These are phyloP conservation scores for Toxotes lorentzi DNA, from an alignment of 2,797 vertebrate species.

Conservation along the genomic window DNA sequence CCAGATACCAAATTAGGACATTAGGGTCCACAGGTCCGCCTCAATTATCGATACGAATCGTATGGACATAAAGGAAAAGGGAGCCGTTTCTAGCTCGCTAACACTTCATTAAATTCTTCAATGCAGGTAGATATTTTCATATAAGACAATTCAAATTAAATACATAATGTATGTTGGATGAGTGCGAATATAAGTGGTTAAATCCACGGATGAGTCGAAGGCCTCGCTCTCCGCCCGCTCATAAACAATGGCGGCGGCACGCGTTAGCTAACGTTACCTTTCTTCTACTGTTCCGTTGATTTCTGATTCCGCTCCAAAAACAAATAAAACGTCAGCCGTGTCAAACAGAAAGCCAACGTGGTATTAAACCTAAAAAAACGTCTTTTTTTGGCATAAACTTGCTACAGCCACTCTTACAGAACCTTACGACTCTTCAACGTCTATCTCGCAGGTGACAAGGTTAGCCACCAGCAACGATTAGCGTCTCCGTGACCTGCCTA, in stretches of 20 bases:
- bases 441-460: not conserved
- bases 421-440: slow-evolving; percentile 1
- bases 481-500: not conserved
- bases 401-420: not conserved
- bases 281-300: slow-evolving; percentile 35
- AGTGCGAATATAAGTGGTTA: not conserved
- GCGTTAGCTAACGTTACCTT: slow-evolving; percentile 68
- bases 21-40: not conserved
- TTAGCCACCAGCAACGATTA: not conserved
- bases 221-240: slow-evolving; percentile 41
- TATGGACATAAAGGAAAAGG: too few species aligned
- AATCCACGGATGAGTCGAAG: slow-evolving; percentile 8
- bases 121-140: rapidly evolving
- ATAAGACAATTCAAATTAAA: rapidly evolving
- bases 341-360: not conserved
- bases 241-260: slow-evolving; percentile 79
- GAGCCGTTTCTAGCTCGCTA: not conserved
- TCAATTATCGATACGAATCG: too few species aligned
- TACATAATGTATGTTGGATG: rapidly evolving
- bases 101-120: rapidly evolving
- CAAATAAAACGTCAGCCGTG: not conserved
- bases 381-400: rapidly evolving
- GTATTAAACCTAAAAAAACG: rapidly evolving
- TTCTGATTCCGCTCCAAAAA: slow-evolving; percentile 21
- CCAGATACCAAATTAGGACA: rapidly evolving